Evolutionary conservation across 2,113 vertebrate genomes (phyloP).

Genomic region (Takifugu bimaculatus): DNA sequence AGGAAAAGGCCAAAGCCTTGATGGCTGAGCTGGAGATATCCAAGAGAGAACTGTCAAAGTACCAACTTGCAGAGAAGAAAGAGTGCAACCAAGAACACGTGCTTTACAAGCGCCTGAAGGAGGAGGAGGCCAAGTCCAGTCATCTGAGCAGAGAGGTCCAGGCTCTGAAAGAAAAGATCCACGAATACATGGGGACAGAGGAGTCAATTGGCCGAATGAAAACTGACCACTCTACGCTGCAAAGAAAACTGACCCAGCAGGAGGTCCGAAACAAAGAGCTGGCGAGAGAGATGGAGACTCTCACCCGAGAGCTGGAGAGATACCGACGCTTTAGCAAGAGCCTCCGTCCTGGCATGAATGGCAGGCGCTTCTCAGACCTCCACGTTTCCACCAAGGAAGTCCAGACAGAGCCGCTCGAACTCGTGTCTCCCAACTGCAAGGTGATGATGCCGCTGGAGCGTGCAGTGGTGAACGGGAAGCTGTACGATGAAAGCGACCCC

Average conservation of each 20-base stretch:
- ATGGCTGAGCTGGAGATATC: constrained; percentile 87
- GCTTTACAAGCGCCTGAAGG: constrained; percentile 87
- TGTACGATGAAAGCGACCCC: constrained; percentile 80
- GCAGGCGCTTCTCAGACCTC: constrained; percentile 89
- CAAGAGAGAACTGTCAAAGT: constrained; percentile 85
- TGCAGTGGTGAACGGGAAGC: constrained; percentile 84
- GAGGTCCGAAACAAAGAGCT: constrained; percentile 92
- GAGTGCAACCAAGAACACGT: constrained; percentile 88
- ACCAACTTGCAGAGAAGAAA: constrained; percentile 89
- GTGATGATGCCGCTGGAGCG: constrained; percentile 79
- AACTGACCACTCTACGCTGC: constrained; percentile 84
- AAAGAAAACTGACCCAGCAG: constrained; percentile 90
- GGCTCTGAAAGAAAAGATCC: constrained; percentile 93
- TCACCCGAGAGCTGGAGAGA: constrained; percentile 88
- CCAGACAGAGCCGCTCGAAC: constrained; percentile 86
- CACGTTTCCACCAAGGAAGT: constrained; percentile 91
- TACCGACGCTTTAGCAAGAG: constrained; percentile 91
- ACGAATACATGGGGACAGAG: constrained; percentile 90
- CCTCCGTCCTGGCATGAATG: constrained; percentile 83
- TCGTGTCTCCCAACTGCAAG: constrained; percentile 79
- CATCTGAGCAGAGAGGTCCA: constrained; percentile 89
- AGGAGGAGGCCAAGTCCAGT: constrained; percentile 90
- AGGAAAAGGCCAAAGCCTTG: constrained; percentile 82
- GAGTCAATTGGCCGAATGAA: constrained; percentile 86
- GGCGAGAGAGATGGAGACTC: constrained; percentile 89